These are phyloP conservation scores for Shargacucullia verbasci DNA, from an alignment of 2,888 invertebrate genomes.

Conservation along the genomic window DNA sequence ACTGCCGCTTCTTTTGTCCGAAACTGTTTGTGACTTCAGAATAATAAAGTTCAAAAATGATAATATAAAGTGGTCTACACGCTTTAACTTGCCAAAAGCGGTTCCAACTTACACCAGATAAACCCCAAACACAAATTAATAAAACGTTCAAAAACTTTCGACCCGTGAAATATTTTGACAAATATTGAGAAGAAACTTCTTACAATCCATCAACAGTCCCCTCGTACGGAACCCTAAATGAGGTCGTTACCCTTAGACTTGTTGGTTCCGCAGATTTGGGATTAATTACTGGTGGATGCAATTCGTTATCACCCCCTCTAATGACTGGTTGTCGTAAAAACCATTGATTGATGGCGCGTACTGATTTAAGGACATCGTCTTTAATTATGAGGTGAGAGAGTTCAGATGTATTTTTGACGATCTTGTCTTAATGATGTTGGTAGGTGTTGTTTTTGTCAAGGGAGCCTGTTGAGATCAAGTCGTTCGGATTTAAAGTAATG, in stretches of 20 bases:
- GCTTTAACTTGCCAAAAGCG: neutral
- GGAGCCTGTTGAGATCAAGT: neutral
- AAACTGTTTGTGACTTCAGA: too few species aligned
- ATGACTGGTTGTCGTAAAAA: conserved; percentile 43
- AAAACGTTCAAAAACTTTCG: conserved; percentile 58
- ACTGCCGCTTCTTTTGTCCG: too few species aligned
- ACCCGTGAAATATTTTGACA: conserved; percentile 81
- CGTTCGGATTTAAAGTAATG: too few species aligned
- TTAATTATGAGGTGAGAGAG: conserved; percentile 23
- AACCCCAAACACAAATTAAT: conserved; percentile 13
- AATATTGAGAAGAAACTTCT: conserved; percentile 76
- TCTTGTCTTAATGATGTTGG: conserved; percentile 10
- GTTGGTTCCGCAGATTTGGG: conserved; percentile 76
- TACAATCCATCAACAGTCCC: conserved; percentile 74
- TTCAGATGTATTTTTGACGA: conserved; percentile 34
- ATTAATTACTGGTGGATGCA: conserved; percentile 80
- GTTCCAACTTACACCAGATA: neutral
- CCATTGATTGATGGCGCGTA: conserved; percentile 48
- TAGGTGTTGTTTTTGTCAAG: neutral
- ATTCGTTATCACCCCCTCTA: conserved; percentile 62
- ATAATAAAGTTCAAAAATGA: too few species aligned
- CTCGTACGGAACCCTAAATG: conserved; percentile 63
- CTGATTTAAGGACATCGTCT: conserved; percentile 29
- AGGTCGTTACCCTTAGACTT: conserved; percentile 74
- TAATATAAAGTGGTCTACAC: too few species aligned